These are phyloP conservation scores for Tuberolachnus salignus DNA, from an alignment of 2,888 invertebrate species.

Conservation along the genomic window DNA sequence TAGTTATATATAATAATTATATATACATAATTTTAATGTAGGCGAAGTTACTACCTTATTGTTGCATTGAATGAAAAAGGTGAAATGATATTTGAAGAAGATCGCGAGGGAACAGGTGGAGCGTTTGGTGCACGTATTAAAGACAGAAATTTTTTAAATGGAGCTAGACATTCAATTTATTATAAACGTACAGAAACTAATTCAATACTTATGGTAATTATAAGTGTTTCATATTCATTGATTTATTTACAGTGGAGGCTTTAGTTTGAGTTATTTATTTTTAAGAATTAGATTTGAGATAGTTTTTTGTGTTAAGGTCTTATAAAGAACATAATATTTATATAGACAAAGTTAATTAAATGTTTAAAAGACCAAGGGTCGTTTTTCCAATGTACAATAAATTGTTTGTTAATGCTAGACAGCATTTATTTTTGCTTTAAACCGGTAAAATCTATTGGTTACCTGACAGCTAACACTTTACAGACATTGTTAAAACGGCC, in stretches of 20 bases:
- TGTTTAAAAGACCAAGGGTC: too few relatives aligned
- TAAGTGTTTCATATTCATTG: not conserved
- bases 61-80: slow-evolving; percentile 84
- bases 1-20: not conserved
- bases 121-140: slow-evolving; percentile 76
- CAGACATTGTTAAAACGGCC: too few relatives aligned
- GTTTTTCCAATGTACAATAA: too few relatives aligned
- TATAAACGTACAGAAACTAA: slow-evolving; percentile 73
- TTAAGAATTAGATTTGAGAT: not conserved
- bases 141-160: slow-evolving; percentile 81
- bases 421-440: too few relatives aligned
- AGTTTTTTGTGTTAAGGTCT: too few relatives aligned
- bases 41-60: slow-evolving; percentile 82
- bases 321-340: too few relatives aligned
- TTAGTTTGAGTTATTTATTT: not conserved
- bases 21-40: slow-evolving; percentile 61
- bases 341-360: too few relatives aligned
- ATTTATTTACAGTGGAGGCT: not conserved
- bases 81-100: slow-evolving; percentile 83
- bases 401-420: too few relatives aligned
- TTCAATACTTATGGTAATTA: slow-evolving; percentile 67
- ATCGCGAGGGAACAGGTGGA: slow-evolving; percentile 75
- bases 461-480: too few relatives aligned
- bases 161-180: slow-evolving; percentile 78
- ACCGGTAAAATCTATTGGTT: too few relatives aligned